Conservation (phyloP, 92 coral and sea anemone species). For the Phenganax stokvisi region DNA sequence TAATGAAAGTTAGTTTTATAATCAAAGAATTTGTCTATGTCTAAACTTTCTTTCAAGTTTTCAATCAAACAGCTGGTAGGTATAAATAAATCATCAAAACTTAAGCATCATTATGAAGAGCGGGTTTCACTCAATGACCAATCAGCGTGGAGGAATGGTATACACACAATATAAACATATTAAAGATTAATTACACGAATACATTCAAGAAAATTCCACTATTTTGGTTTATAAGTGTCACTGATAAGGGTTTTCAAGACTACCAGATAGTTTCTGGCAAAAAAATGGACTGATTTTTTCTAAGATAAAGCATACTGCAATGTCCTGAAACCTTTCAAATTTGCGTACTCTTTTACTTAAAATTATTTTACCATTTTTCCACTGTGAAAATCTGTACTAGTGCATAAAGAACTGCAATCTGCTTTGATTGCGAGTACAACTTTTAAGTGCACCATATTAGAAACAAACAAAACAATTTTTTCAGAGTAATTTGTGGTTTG, state of each 20-base stretch:
- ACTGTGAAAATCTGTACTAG: too few relatives aligned
- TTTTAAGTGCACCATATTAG: background rate
- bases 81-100: conserved; percentile 23
- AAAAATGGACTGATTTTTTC: too few relatives aligned
- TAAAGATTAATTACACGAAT: conserved; percentile 9
- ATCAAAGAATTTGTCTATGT: background rate
- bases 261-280: background rate
- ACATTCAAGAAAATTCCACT: background rate
- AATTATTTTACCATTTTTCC: too few relatives aligned
- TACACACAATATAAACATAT: conserved; percentile 23
- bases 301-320: too few relatives aligned
- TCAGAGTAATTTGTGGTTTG: background rate
- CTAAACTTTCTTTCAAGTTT: background rate
- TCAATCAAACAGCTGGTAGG: conserved; percentile 25
- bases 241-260: background rate
- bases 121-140: conserved; percentile 5
- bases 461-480: conserved; percentile 3
- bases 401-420: background rate
- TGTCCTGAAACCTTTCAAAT: too few relatives aligned
- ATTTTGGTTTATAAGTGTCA: background rate
- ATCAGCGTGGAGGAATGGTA: background rate
- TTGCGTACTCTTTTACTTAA: too few relatives aligned
- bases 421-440: background rate
- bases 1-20: background rate
- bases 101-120: conserved; percentile 32